A percentile compares a stretch with the other conserved stretches of the same genome.
phyloP scores from a whole-genome alignment of 2,113 vertebrate species.

The Balaeniceps rex region DNA sequence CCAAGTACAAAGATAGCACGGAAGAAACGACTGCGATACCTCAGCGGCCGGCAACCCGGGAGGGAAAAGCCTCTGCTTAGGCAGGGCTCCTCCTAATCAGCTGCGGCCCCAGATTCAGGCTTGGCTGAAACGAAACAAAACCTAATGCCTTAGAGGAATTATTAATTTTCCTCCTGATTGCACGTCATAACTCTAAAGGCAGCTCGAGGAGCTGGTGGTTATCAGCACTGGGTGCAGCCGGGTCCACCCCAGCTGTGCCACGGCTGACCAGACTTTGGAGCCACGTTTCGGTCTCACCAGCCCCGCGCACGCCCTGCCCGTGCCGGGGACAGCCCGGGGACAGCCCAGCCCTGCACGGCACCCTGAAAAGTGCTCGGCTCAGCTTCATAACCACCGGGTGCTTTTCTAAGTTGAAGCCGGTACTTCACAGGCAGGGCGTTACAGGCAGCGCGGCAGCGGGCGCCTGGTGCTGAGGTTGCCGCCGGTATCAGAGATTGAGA shows the following conservation, averaged over 20 bases:
- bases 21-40: background rate
- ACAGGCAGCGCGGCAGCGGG: background rate
- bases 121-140: background rate
- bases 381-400: rapidly evolving
- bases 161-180: background rate
- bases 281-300: rapidly evolving
- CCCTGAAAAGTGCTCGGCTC: background rate
- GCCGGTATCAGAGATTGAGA: background rate
- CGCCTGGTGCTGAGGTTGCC: background rate
- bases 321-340: background rate
- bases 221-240: background rate
- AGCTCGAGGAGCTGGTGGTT: background rate
- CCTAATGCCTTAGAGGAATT: background rate
- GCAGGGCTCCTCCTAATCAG: background rate
- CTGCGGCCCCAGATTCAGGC: background rate
- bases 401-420: background rate
- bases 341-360: rapidly evolving
- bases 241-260: rapidly evolving
- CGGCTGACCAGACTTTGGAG: background rate
- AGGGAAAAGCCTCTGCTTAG: background rate
- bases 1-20: background rate
- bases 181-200: background rate
- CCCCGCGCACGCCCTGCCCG: background rate
- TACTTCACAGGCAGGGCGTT: background rate
- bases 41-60: background rate